Evolutionary conservation across 2,888 invertebrate genomes (phyloP).

Genomic region (Byasa hedistus): DNA sequence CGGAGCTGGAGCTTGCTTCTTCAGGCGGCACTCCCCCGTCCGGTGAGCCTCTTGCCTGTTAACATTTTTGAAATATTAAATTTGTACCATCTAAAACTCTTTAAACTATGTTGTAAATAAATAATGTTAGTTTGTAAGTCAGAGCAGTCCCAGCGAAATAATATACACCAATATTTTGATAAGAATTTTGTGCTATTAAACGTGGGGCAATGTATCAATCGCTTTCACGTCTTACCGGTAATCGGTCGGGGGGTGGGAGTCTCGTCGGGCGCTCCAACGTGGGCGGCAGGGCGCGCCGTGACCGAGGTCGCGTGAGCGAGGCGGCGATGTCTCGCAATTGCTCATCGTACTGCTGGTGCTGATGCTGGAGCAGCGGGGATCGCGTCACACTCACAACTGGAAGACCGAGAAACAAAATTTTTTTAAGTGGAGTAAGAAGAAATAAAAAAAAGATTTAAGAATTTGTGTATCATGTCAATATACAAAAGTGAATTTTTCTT

Average conservation of each 20-base stretch:
- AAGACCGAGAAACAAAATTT: background rate
- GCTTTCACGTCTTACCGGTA: constrained; percentile 50
- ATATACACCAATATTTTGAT: no score
- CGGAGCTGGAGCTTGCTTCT: constrained; percentile 81
- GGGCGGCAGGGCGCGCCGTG: constrained; percentile 75
- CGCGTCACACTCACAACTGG: constrained; percentile 49
- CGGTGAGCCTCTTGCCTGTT: constrained; percentile 87
- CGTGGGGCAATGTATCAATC: no score
- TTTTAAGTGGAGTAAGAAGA: no score
- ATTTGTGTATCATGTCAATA: no score
- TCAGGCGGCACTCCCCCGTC: constrained; percentile 86
- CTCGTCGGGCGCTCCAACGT: constrained; percentile 79
- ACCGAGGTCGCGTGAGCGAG: constrained; percentile 86
- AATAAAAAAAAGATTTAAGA: no score
- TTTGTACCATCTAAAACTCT: no score
- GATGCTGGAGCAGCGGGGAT: constrained; percentile 71
- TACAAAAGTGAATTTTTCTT: no score
- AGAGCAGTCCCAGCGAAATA: no score
- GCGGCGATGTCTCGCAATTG: constrained; percentile 91
- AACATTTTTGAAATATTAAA: background rate
- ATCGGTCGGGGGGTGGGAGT: constrained; percentile 68
- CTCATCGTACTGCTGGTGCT: constrained; percentile 80
- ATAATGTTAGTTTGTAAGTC: no score
- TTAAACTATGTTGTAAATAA: no score
- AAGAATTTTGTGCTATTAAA: no score